Evolutionary conservation across 2,797 vertebrate species (phyloP), one percentile per base, ranked within the genome.

Genomic region (Antrozous pallidus): DNA sequence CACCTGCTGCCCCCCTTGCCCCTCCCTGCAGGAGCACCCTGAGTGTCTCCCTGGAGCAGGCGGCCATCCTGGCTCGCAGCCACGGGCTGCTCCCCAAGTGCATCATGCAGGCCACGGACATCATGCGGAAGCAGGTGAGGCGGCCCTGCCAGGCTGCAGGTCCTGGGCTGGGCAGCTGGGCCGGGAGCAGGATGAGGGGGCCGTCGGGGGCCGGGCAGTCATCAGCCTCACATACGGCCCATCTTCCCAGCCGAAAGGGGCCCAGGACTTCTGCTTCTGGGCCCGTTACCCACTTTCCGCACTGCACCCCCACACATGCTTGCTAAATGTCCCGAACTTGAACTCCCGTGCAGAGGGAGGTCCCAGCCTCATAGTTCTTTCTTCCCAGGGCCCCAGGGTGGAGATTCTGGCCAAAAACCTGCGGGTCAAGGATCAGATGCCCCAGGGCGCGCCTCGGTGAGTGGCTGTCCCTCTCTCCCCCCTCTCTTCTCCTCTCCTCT

Each of bases 371-470:
- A 85, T 0, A 0, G 1, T 31, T 56, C 56, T 75, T 49, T 69
- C 70, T 61, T 89, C 92, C 84, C 82, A 99, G 99, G 99, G 99
- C 82, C 99, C 99, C 93, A 98, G 99, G 97, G 99, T 99, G 90
- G 99, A 99, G 98, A 99, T 99, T 96, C 99, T 99, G 96, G 99
- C 99, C 95, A 99, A 99, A 98, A 99, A 99, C 96, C 98, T 99
- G 80, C 99, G 99, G 97, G 99, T 99, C 95, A 99, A 99, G 99
- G 99, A 99, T 98, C 99, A 99, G 98, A 99, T 99, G 99, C 99
- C 99, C 45, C 98, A 98, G 90, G 98, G 98, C 95, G 99, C 99
- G 63, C 99, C 99, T 65, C 98, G 99, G 99, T 99, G 93, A 97
- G 95, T 96, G 88, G 6, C 74, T 26, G 4, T n/a, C 22, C 26